Evolutionary conservation across 2,888 invertebrate species (phyloP).

Genomic region (Scaptodrosophila latifasciaeformis): DNA sequence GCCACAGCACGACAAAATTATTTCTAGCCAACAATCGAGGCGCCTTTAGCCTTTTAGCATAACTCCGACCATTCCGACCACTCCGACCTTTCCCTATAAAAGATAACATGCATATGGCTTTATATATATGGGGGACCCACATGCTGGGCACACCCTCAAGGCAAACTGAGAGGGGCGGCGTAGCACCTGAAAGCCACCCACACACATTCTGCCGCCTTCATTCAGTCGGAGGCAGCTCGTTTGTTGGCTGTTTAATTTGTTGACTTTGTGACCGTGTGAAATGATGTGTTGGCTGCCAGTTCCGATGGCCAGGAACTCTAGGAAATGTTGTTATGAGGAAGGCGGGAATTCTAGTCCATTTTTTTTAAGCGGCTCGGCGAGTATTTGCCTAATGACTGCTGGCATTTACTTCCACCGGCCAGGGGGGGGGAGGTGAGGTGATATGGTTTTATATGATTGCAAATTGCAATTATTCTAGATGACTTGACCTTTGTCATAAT

Average conservation of each 20-base stretch:
- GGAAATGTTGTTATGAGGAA: not conserved
- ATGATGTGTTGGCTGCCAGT: constrained; percentile 3
- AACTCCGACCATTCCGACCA: constrained; percentile 2
- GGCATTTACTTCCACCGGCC: constrained; percentile 34
- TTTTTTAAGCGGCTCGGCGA: not conserved
- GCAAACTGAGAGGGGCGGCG: not conserved
- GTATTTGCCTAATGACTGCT: constrained; percentile 49
- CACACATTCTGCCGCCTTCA: constrained; percentile 11
- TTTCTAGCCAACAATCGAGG: constrained; percentile 20
- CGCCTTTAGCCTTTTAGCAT: not conserved
- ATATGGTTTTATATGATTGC: constrained; percentile 51
- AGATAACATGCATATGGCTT: constrained; percentile 47
- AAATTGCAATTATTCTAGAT: constrained; percentile 40
- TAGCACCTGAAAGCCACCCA: not conserved
- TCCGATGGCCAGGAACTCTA: not conserved
- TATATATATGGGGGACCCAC: no score
- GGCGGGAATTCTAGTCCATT: not conserved
- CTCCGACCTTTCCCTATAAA: constrained; percentile 24
- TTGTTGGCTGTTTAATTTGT: constrained; percentile 44
- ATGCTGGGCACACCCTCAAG: constrained; percentile 58
- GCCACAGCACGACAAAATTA: constrained; percentile 48
- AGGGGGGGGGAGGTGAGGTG: constrained; percentile 32
- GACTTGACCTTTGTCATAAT: constrained; percentile 24
- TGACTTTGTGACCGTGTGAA: constrained; percentile 34
- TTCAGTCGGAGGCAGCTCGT: constrained; percentile 9